These are phyloP conservation scores for Hypsibius dujardini DNA, from an alignment of 1,140 invertebrate genomes.

Conservation along the genomic window DNA sequence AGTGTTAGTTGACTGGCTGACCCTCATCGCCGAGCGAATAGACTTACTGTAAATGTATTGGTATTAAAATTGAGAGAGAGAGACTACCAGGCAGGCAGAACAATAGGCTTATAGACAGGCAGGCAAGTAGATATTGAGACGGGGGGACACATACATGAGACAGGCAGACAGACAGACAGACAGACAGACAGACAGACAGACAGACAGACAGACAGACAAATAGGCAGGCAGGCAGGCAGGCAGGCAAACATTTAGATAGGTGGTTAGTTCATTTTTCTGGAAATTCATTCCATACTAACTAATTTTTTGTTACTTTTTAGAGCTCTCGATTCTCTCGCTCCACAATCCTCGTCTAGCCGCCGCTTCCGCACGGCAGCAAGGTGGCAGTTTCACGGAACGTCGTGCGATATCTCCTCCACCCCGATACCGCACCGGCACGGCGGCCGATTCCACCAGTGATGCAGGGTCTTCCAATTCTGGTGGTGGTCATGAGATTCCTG, in stretches of 20 bases:
- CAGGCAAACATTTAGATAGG: background rate
- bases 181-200: too few species aligned
- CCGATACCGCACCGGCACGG: background rate
- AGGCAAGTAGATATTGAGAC: too few species aligned
- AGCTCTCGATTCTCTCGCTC: conserved; percentile 9
- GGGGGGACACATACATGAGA: too few species aligned
- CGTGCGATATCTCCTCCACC: background rate
- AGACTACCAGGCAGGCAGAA: too few species aligned
- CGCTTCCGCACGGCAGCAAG: background rate
- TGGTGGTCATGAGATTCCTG: too few species aligned
- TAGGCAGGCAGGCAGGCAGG: too few species aligned
- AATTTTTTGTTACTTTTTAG: background rate
- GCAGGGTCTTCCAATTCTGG: conserved; percentile 13
- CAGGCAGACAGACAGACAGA: too few species aligned
- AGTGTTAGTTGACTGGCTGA: background rate
- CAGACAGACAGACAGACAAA: too few species aligned
- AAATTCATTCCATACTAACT: background rate
- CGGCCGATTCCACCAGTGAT: conserved; percentile 5
- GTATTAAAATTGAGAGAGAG: too few species aligned
- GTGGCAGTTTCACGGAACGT: background rate
- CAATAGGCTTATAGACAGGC: too few species aligned
- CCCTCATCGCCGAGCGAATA: too few species aligned
- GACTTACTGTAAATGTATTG: too few species aligned
- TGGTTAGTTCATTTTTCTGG: background rate
- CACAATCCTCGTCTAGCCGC: conserved; percentile 10